Evolutionary conservation across 2,797 vertebrate species (phyloP).

Genomic region (Tympanoctomys barrerae): DNA sequence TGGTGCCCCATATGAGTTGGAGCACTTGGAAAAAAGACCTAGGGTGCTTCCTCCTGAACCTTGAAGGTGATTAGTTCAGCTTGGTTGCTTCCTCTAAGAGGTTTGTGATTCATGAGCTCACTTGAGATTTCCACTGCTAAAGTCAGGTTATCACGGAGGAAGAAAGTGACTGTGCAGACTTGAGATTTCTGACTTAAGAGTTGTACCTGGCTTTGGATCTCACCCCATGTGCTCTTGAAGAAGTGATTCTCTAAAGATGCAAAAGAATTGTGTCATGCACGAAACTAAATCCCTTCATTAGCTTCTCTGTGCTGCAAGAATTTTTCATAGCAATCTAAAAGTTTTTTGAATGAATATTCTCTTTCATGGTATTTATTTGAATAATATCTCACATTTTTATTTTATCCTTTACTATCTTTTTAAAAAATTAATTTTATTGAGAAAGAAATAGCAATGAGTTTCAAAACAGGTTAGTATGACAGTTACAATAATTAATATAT

Average conservation of each 20-base stretch:
- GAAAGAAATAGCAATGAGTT: too few relatives aligned
- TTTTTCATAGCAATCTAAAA: background rate
- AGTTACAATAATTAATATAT: too few relatives aligned
- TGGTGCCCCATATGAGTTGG: too few relatives aligned
- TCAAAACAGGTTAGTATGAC: too few relatives aligned
- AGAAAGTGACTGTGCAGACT: background rate
- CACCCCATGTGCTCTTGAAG: background rate
- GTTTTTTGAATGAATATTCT: background rate
- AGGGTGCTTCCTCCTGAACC: background rate
- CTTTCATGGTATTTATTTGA: background rate
- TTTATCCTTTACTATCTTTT: background rate
- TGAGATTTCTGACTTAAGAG: background rate
- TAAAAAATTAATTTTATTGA: background rate
- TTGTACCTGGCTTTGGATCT: background rate
- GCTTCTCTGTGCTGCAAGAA: background rate
- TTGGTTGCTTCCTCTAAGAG: background rate
- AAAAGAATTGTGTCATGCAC: background rate
- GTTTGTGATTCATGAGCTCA: background rate
- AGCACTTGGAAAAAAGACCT: background rate
- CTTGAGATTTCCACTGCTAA: background rate
- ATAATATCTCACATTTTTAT: background rate
- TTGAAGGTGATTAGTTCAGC: background rate
- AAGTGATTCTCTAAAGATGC: background rate
- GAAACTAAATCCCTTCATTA: background rate
- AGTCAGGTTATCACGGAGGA: background rate